Conservation (phyloP, 1,140 invertebrate species). For the Ostrea edulis region DNA sequence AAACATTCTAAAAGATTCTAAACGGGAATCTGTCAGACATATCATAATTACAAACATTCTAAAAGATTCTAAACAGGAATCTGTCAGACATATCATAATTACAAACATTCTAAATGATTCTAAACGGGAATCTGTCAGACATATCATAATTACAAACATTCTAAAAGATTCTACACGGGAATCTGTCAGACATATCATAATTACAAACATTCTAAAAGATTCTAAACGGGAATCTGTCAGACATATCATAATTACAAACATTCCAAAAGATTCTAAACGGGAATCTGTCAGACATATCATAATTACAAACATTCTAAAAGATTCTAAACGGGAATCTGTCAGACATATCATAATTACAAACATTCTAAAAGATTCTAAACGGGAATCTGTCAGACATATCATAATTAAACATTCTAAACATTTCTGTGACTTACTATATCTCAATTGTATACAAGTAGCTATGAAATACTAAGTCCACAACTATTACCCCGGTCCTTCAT, state of each 20-base stretch:
- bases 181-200: neutral
- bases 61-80: conserved; percentile 31
- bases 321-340: neutral
- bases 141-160: neutral
- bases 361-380: too few species aligned
- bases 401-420: too few species aligned
- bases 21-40: conserved; percentile 48
- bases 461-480: too few species aligned
- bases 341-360: neutral
- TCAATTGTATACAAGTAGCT: too few species aligned
- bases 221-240: neutral
- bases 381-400: neutral
- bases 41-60: neutral
- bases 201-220: too few species aligned
- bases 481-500: too few species aligned
- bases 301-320: too few species aligned
- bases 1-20: neutral
- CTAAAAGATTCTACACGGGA: neutral
- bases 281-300: neutral
- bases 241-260: neutral
- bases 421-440: neutral
- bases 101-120: neutral
- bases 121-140: conserved; percentile 49
- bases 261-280: neutral
- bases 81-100: conserved; percentile 28